Evolutionary conservation across 2,888 invertebrate genomes (phyloP).

Genomic region (Tribolium freemani): DNA sequence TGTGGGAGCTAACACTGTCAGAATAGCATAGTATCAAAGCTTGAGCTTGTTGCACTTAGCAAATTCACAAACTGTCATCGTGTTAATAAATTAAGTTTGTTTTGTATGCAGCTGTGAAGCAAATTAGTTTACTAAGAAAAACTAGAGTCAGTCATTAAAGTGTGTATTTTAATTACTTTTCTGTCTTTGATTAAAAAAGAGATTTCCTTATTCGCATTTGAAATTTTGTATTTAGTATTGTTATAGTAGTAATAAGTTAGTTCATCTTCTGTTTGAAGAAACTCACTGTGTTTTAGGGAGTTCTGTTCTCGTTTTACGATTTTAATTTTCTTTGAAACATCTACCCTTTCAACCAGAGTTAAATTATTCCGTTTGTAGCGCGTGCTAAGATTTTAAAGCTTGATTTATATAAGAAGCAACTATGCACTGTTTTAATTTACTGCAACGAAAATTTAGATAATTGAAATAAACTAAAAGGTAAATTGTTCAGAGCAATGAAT

Average conservation of each 20-base stretch:
- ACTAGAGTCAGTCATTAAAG: too few species aligned
- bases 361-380: not conserved
- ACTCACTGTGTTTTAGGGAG: not conserved
- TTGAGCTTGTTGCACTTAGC: not conserved
- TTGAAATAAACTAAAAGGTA: constrained; percentile 19
- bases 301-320: not conserved
- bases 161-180: too few species aligned
- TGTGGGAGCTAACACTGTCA: not conserved
- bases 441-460: not conserved
- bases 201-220: too few species aligned
- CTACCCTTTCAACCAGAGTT: not conserved
- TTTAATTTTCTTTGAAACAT: not conserved
- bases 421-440: not conserved
- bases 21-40: not conserved
- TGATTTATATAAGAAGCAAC: not conserved
- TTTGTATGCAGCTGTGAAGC: too few species aligned
- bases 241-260: not conserved
- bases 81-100: too few species aligned
- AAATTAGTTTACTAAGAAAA: too few species aligned
- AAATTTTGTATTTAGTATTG: too few species aligned
- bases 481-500: constrained; percentile 14
- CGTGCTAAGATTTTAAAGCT: not conserved
- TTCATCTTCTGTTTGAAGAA: not conserved
- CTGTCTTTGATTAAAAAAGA: too few species aligned
- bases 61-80: not conserved